Evolutionary conservation across 2,888 invertebrate genomes (phyloP).

Genomic region (Steinernema hermaphroditum): DNA sequence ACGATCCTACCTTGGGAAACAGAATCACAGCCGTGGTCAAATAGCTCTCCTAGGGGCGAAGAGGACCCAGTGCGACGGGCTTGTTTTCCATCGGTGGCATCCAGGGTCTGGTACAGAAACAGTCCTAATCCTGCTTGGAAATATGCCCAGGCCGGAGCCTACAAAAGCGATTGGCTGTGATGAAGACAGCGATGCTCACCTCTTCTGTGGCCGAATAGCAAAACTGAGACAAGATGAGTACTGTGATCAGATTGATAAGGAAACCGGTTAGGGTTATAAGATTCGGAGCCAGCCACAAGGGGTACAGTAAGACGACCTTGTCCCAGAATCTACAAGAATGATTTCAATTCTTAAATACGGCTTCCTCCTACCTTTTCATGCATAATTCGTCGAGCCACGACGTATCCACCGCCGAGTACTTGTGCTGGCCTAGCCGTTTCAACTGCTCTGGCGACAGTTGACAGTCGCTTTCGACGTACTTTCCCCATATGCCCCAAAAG

Average conservation of each 20-base stretch:
- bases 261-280: slow-evolving; percentile 86
- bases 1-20: slow-evolving; percentile 78
- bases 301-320: slow-evolving; percentile 83
- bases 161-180: slow-evolving; percentile 35
- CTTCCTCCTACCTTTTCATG: slow-evolving; percentile 58
- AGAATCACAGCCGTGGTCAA: slow-evolving; percentile 99
- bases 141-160: slow-evolving; percentile 88
- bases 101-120: slow-evolving; percentile 94
- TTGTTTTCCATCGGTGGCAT: slow-evolving; percentile 98
- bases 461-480: slow-evolving; percentile 56
- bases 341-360: neutral
- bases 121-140: slow-evolving; percentile 87
- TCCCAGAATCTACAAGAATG: slow-evolving; percentile 82
- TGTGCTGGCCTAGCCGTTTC: slow-evolving; percentile 88
- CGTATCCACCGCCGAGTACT: slow-evolving; percentile 85
- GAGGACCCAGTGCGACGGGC: slow-evolving; percentile 89
- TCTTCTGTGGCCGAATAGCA: slow-evolving; percentile 86
- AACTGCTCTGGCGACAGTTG: slow-evolving; percentile 74
- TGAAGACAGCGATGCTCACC: slow-evolving; percentile 67
- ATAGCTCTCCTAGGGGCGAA: slow-evolving; percentile 91
- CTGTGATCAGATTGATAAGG: slow-evolving; percentile 76
- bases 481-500: slow-evolving; percentile 19
- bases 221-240: slow-evolving; percentile 86
- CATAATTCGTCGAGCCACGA: slow-evolving; percentile 78
- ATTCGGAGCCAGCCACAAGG: slow-evolving; percentile 95